Evolutionary conservation across 2,888 invertebrate genomes (phyloP).

Genomic region (Dysmachus trigonus): DNA sequence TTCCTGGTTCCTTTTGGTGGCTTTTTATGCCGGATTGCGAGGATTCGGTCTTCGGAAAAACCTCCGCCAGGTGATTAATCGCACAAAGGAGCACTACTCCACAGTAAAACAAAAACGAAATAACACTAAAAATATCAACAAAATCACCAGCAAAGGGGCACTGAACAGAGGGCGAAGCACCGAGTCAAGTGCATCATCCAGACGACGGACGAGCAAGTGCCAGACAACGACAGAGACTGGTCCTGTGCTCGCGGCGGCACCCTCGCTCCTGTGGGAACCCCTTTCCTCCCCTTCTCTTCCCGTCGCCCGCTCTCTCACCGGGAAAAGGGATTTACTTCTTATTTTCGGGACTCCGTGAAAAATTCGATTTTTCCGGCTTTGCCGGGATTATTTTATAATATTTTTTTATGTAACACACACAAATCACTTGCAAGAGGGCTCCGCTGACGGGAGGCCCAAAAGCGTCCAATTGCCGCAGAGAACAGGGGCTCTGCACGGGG

Average conservation of each 20-base stretch:
- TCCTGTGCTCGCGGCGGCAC: neutral
- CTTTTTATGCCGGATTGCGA: too few species aligned
- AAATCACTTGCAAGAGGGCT: neutral
- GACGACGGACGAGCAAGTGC: neutral
- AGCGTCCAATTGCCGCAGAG: neutral
- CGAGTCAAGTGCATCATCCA: neutral
- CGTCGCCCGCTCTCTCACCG: too few species aligned
- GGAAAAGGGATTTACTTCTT: neutral
- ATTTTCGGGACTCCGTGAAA: neutral
- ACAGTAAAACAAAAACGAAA: neutral
- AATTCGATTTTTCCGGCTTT: neutral
- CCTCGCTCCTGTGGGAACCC: neutral
- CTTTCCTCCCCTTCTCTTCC: neutral
- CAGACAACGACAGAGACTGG: neutral
- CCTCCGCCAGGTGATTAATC: neutral
- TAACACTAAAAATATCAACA: neutral
- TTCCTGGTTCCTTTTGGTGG: too few species aligned
- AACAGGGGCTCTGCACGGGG: neutral
- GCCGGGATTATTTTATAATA: neutral
- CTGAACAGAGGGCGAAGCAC: neutral
- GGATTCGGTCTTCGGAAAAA: too few species aligned
- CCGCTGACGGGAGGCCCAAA: neutral
- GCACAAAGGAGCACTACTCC: neutral
- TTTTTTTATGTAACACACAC: conserved; percentile 3
- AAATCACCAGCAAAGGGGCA: neutral